These are phyloP conservation scores for Scrobipalpa costella DNA, from an alignment of 2,888 invertebrate species.

Conservation along the genomic window DNA sequence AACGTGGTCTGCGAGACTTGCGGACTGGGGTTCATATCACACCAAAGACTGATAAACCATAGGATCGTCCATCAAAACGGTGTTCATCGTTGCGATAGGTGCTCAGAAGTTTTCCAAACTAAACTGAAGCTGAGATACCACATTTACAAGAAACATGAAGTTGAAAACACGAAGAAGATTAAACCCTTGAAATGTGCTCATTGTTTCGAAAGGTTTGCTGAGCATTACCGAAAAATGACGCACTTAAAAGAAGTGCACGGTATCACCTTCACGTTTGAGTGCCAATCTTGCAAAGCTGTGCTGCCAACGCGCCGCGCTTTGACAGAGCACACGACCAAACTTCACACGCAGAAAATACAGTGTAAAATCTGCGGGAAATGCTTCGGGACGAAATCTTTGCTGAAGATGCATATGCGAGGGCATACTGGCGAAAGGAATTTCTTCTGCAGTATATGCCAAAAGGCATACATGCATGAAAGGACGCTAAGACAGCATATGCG, in stretches of 20 bases:
- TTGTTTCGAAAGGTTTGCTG: constrained; percentile 69
- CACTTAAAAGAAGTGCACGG: constrained; percentile 69
- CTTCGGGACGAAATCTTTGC: constrained; percentile 63
- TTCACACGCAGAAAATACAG: constrained; percentile 68
- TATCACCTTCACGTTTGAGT: constrained; percentile 67
- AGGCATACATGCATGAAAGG: constrained; percentile 71
- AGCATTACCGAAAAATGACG: constrained; percentile 72
- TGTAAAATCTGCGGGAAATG: constrained; percentile 70
- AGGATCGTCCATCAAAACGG: constrained; percentile 69
- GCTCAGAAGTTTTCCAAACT: constrained; percentile 64
- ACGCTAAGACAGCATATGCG: constrained; percentile 71
- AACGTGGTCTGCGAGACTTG: constrained; percentile 74
- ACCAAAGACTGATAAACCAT: constrained; percentile 67
- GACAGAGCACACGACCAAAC: constrained; percentile 70
- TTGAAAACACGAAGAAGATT: constrained; percentile 59
- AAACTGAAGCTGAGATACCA: constrained; percentile 70
- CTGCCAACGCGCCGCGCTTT: constrained; percentile 64
- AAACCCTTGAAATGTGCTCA: constrained; percentile 72
- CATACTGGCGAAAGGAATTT: constrained; percentile 72
- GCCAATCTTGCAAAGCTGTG: constrained; percentile 59
- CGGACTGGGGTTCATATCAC: constrained; percentile 71
- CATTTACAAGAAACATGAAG: constrained; percentile 65
- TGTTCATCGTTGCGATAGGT: constrained; percentile 64
- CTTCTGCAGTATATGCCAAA: constrained; percentile 64
- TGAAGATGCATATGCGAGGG: constrained; percentile 68